Percentiles rank a stretch among this genome's conserved stretches.
phyloP scores from a whole-genome alignment of 1,140 invertebrate species.

The Cydia strobilella region DNA sequence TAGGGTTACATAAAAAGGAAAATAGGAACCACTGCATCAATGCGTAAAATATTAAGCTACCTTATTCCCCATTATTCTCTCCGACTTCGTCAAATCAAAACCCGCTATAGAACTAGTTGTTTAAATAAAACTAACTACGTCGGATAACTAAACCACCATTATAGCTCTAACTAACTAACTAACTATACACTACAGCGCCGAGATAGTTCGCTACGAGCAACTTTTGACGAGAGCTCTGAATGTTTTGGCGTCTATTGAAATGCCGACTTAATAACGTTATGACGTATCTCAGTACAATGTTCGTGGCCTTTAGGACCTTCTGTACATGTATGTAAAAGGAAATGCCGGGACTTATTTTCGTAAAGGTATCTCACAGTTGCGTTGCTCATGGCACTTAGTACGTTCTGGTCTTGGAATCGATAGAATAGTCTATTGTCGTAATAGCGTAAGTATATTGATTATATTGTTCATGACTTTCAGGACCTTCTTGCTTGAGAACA shows the following conservation, averaged over 20 bases:
- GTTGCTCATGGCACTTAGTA: not conserved
- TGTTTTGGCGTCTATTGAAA: conserved; percentile 16
- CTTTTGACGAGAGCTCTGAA: conserved; percentile 11
- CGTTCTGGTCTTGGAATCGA: not conserved
- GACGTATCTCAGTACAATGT: not conserved
- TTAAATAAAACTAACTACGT: conserved; percentile 15
- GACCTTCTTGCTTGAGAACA: not conserved
- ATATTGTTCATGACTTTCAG: not conserved
- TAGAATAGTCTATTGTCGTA: not conserved
- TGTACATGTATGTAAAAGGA: not conserved
- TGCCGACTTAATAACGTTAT: not conserved
- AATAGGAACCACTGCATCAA: not conserved
- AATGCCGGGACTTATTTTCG: not conserved
- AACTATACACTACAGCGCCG: conserved; percentile 10
- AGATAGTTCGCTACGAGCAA: conserved; percentile 10
- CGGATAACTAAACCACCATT: conserved; percentile 16
- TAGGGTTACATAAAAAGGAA: too few relatives aligned
- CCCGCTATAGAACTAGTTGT: conserved; percentile 10
- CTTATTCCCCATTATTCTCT: not conserved
- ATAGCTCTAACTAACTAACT: not conserved
- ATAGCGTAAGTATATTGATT: not conserved
- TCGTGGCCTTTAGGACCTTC: not conserved
- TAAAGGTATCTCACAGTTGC: not conserved
- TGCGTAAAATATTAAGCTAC: not conserved
- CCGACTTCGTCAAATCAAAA: not conserved